phyloP scores from a whole-genome alignment of 1,140 invertebrate species.

The Pseudomyrmex pallidus region DNA sequence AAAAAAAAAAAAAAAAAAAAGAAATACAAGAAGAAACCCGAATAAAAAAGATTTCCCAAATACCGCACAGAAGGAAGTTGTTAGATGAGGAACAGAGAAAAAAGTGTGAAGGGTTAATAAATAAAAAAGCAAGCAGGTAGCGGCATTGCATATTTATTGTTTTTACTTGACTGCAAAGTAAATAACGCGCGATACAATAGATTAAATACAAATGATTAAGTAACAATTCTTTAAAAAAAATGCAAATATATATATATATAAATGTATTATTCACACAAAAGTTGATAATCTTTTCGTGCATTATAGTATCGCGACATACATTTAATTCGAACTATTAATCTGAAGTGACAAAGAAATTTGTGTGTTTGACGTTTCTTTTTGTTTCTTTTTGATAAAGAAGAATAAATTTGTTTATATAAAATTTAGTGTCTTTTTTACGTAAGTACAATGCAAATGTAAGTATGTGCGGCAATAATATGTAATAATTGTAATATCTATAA shows the following conservation, averaged over 20 bases:
- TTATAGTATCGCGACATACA: conserved; percentile 34
- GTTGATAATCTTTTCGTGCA: conserved; percentile 55
- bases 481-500: neutral
- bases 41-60: conserved; percentile 41
- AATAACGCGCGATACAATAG: conserved; percentile 70
- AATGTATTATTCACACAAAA: conserved; percentile 45
- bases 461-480: conserved; percentile 14
- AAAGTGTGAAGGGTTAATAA: conserved; percentile 79
- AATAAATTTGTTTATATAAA: too few species aligned
- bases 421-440: too few species aligned
- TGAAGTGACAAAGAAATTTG: conserved; percentile 62
- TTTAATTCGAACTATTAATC: conserved; percentile 59
- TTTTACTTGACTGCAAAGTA: conserved; percentile 71
- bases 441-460: conserved; percentile 29
- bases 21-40: conserved; percentile 42
- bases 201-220: conserved; percentile 69
- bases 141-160: conserved; percentile 81
- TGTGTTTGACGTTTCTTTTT: conserved; percentile 6
- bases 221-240: conserved; percentile 55
- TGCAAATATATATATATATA: conserved; percentile 9
- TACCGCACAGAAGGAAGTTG: conserved; percentile 66
- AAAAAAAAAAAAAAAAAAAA: conserved; percentile 6
- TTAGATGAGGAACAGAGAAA: conserved; percentile 74
- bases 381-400: neutral
- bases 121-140: conserved; percentile 81